Evolutionary conservation across 37 sponge, comb jelly and placozoan species (phyloP).

Genomic region (Halisarca cf. caerulea): DNA sequence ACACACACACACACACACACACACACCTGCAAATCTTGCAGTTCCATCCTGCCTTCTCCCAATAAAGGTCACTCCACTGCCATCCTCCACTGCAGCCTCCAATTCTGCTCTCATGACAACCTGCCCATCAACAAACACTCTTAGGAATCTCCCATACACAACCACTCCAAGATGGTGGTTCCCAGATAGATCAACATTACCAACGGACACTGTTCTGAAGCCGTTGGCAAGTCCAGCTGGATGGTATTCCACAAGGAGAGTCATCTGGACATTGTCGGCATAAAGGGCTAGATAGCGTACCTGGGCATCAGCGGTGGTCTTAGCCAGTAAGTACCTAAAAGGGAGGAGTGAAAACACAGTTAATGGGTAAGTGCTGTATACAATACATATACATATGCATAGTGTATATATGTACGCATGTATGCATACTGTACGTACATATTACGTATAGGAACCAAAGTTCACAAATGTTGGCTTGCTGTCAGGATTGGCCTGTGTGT

Average conservation of each 20-base stretch:
- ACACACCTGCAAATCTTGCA: conserved; percentile 42
- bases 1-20: too few relatives aligned
- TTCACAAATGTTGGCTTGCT: too few relatives aligned
- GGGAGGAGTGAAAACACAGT: not conserved
- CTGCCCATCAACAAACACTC: conserved; percentile 60
- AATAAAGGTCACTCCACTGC: conserved; percentile 31
- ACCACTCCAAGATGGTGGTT: conserved; percentile 61
- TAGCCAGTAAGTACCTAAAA: conserved; percentile 76
- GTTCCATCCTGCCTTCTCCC: conserved; percentile 37
- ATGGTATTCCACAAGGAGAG: conserved; percentile 60
- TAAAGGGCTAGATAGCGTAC: conserved; percentile 49
- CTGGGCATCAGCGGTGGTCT: conserved; percentile 49
- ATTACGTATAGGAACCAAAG: too few relatives aligned
- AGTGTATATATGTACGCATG: too few relatives aligned
- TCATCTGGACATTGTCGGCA: conserved; percentile 21
- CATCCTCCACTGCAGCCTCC: conserved; percentile 49
- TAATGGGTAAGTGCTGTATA: not conserved
- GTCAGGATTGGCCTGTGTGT: too few relatives aligned
- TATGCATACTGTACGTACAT: too few relatives aligned
- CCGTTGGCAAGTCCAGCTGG: conserved; percentile 57
- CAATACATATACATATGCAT: too few relatives aligned
- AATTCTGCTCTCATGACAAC: conserved; percentile 9
- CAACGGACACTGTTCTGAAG: conserved; percentile 33
- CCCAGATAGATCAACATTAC: conserved; percentile 39
- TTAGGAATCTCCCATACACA: conserved; percentile 25